Percentiles rank a stretch among this genome's conserved stretches.
Evolutionary conservation across 1,140 invertebrate species (phyloP).

Genomic region (Galleria mellonella): DNA sequence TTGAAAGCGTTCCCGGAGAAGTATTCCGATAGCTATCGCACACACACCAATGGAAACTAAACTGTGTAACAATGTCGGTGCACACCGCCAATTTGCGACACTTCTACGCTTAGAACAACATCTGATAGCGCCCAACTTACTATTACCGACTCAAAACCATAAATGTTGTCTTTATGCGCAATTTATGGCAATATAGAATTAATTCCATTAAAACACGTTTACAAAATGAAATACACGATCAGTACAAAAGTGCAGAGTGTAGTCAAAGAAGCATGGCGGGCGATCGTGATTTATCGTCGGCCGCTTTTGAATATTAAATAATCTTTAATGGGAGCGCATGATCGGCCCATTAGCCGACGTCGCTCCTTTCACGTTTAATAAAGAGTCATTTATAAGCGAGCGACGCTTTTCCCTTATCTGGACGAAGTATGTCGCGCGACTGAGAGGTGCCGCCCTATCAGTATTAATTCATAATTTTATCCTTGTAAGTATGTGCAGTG

Average conservation of each 20-base stretch:
- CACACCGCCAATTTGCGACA: slow-evolving; percentile 36
- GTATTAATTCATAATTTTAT: slow-evolving; percentile 71
- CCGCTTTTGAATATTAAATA: slow-evolving; percentile 74
- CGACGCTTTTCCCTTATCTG: slow-evolving; percentile 71
- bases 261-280: slow-evolving; percentile 65
- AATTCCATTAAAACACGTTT: slow-evolving; percentile 15
- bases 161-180: slow-evolving; percentile 1
- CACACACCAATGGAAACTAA: slow-evolving; percentile 30
- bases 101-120: slow-evolving; percentile 33
- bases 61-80: slow-evolving; percentile 35
- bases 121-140: slow-evolving; percentile 31
- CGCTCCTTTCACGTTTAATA: slow-evolving; percentile 73
- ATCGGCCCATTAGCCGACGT: slow-evolving; percentile 71
- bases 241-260: slow-evolving; percentile 62
- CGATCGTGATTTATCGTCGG: slow-evolving; percentile 69
- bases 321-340: slow-evolving; percentile 74
- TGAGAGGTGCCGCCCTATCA: slow-evolving; percentile 69
- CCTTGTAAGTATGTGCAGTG: slow-evolving; percentile 21
- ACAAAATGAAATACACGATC: slow-evolving; percentile 42
- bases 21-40: slow-evolving; percentile 52
- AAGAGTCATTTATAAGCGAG: slow-evolving; percentile 73
- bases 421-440: slow-evolving; percentile 66
- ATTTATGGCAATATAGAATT: slow-evolving; percentile 8
- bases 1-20: slow-evolving; percentile 31
- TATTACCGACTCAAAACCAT: slow-evolving; percentile 15